Evolutionary conservation across 1,140 invertebrate species (phyloP).

Genomic region (Diachasmimorpha longicaudata): DNA sequence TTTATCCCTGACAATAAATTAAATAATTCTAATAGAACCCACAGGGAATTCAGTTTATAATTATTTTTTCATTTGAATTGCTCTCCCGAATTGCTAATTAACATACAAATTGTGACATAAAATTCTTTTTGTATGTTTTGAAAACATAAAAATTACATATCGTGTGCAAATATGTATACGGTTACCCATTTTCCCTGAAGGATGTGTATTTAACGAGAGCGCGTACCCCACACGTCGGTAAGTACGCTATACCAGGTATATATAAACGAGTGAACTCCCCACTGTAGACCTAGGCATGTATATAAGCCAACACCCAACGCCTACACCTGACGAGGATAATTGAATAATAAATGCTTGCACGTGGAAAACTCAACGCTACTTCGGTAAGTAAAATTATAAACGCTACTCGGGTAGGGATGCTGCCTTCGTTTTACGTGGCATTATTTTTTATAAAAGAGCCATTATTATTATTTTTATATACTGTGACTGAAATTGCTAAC

Average conservation of each 20-base stretch:
- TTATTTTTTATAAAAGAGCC: neutral
- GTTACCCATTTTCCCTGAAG: slow-evolving; percentile 6
- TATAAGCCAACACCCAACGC: slow-evolving; percentile 20
- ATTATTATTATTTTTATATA: neutral
- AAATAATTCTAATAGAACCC: too few species aligned
- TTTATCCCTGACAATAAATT: too few species aligned
- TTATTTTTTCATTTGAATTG: too few species aligned
- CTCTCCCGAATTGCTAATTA: neutral
- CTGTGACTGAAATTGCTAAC: neutral
- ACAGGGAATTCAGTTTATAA: too few species aligned
- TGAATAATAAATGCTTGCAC: slow-evolving; percentile 31
- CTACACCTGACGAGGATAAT: slow-evolving; percentile 26
- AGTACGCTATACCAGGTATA: neutral
- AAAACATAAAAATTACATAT: neutral
- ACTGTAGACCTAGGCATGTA: neutral
- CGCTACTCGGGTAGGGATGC: neutral
- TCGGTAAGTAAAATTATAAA: neutral
- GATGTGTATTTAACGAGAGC: slow-evolving; percentile 23
- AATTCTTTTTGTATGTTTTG: neutral
- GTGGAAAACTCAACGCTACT: slow-evolving; percentile 10
- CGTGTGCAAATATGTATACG: neutral
- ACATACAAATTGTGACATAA: neutral
- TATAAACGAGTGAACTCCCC: slow-evolving; percentile 6
- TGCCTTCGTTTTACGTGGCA: neutral
- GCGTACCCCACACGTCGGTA: neutral